Base-by-base conservation (phyloP, 2,113 vertebrate species). In the Cyanocitta stelleri region DNA sequence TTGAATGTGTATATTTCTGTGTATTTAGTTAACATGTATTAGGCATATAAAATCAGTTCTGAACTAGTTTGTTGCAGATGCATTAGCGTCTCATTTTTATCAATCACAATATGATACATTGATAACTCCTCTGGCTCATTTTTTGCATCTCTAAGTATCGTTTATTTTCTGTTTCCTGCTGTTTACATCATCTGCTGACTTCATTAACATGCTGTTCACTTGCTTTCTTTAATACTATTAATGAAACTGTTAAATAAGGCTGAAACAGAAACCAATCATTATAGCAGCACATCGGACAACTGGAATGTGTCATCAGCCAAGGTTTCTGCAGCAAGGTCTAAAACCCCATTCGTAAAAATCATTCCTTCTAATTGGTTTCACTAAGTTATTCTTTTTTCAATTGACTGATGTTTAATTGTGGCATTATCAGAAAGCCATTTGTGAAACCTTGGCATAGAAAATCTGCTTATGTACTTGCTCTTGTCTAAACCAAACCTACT, bases 191-290 rank as follows among this genome's bases (percentile, higher is more conserved):
- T 94, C 92, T 97, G 93, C 88, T 76, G 76, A 94, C 73, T 96
- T 96, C 90, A 90, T 90, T 95, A 96, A 78, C 96, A 95, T 94
- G 93, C 95, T 97, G 92, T 85, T 95, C 92, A 90, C 68, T 97
- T 87, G 73, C 32, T 93, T 92, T 83, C 81, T 89, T 91, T 93
- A 90, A 95, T 94, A 89, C 76, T 89, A 61, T 95, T 93, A 93
- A 96, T 93, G 90, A 94, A 95, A 77, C 75, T 93, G 62, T 96
- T 97, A 96, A 96, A 87, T 93, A 95, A 91, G 54, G 61, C 83
- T 96, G 74, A 93, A 93, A 77, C 19, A 85, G 85, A 95, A 64
- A 75, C 75, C 75, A 63, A 49, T 86, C 88, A 74, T 72, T 86
- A 58, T 17, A 73, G 63, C 33, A 77, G 74, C 29, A 85, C 23